Evolutionary conservation across 37 sponge, comb jelly and placozoan genomes (phyloP).

Genomic region (Chondrilla cf. caribensis): DNA sequence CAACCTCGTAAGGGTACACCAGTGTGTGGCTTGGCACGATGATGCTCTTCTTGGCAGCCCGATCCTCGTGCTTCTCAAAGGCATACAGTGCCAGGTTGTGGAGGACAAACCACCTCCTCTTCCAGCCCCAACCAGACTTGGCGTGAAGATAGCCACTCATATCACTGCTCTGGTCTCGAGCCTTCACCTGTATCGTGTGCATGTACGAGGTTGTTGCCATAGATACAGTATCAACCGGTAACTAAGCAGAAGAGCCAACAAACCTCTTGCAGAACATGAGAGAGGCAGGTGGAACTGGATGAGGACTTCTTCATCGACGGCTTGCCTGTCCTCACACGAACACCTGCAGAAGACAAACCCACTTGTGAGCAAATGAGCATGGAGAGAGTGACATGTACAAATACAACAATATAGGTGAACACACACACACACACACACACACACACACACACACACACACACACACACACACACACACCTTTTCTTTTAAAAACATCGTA

Average conservation of each 20-base stretch:
- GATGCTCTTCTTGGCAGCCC: conserved; percentile 16
- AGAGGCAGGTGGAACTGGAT: not conserved
- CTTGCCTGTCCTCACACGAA: not conserved
- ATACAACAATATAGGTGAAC: not conserved
- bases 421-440: conserved; percentile 15
- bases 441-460: conserved; percentile 11
- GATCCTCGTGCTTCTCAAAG: conserved; percentile 71
- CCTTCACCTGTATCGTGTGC: conserved; percentile 71
- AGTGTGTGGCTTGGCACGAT: conserved; percentile 7
- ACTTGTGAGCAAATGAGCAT: not conserved
- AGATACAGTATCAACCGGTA: no score
- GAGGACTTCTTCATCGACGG: not conserved
- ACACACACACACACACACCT: not conserved
- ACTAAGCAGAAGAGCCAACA: no score
- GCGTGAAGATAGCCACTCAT: conserved; percentile 72
- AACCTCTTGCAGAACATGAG: not conserved
- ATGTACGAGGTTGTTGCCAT: not conserved
- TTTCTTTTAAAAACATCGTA: conserved; percentile 32
- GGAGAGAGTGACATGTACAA: not conserved
- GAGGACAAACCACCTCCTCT: conserved; percentile 76
- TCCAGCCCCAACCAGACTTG: conserved; percentile 57
- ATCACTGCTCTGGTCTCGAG: conserved; percentile 69
- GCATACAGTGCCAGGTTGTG: conserved; percentile 68
- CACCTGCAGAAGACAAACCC: not conserved
- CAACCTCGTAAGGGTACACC: conserved; percentile 9